Base-by-base conservation (phyloP, 2,888 invertebrate genomes). In the Pollenia amentaria region DNA sequence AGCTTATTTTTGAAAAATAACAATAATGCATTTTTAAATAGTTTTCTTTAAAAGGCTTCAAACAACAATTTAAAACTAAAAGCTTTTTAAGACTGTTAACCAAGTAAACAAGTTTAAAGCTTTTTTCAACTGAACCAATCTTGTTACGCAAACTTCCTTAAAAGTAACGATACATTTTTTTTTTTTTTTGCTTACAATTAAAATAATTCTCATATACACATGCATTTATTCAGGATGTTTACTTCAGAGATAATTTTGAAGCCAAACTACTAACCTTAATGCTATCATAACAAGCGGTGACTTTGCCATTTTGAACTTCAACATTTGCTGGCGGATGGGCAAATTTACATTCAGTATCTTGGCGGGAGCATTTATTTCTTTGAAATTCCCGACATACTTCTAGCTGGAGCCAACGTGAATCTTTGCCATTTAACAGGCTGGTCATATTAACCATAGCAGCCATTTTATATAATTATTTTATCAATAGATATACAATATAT, bases 271-370 rank as follows among this genome's bases (percentile, higher is more conserved):
- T 95, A 95, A 99, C 99, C 99, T 99, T 99, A 95, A 99, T 99
- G 95, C 99, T 99, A 95, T 99, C 99, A 96, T 99, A 99, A 96
- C 99, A 99, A 92, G 99, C 99, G 92, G 99, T 99, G 93, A 99
- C 99, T 93, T 99, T 96, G 94, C 99, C 99, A 95, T 99, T 99
- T 95, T 99, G 99, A 93, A 99, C 99, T 95, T 99, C 99, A 92
- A 99, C 99, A 94, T 99, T 99, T 92, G 98, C 97, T 90, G 99
- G 99, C 89, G 99, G 99, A 95, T 99, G 99, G 90, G 99, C 99
- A 94, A 99, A 99, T 96, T 99, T 99, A 96, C 99, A 99, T 95
- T 99, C 99, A 94, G 98, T 98, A 95, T 99, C 99, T 89, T 98
- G 97, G 93, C 99, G 96, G 92, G 99, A 98, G 95, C 99, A 99